Evolutionary conservation across 2,888 invertebrate species (phyloP).

Genomic region (Limulus polyphemus): DNA sequence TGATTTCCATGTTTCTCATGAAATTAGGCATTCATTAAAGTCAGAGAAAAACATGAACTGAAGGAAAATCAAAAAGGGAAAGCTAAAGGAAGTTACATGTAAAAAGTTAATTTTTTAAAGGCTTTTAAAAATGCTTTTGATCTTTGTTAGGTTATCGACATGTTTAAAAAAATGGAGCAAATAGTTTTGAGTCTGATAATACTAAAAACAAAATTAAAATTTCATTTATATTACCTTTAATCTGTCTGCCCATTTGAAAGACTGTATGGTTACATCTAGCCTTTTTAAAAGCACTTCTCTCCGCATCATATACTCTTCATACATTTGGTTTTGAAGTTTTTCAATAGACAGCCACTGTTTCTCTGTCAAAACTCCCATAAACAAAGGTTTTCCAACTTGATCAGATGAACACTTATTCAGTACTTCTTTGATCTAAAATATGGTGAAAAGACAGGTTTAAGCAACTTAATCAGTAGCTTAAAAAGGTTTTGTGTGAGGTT

Average conservation of each 20-base stretch:
- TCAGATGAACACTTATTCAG: slow-evolving; percentile 40
- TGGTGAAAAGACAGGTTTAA: not conserved
- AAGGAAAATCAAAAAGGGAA: no score
- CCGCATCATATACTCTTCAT: slow-evolving; percentile 66
- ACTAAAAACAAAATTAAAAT: no score
- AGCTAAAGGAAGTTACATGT: no score
- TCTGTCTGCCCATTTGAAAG: slow-evolving; percentile 55
- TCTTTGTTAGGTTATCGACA: no score
- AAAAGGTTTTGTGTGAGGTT: no score
- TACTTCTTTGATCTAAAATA: slow-evolving; percentile 34
- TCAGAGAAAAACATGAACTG: no score
- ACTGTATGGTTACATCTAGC: slow-evolving; percentile 89
- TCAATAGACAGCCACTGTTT: slow-evolving; percentile 71
- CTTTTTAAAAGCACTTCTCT: slow-evolving; percentile 78
- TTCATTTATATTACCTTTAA: slow-evolving; percentile 45
- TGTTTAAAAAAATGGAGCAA: not conserved
- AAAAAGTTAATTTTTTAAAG: no score
- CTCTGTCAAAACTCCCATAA: slow-evolving; percentile 54
- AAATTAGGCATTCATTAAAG: no score
- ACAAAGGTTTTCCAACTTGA: slow-evolving; percentile 60
- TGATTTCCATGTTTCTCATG: no score
- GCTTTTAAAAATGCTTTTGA: no score
- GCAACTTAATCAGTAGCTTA: no score
- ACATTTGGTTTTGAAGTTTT: slow-evolving; percentile 55
- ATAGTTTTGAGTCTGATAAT: not conserved